Evolutionary conservation across 1,140 invertebrate genomes (phyloP).

Genomic region (Aphis gossypii): DNA sequence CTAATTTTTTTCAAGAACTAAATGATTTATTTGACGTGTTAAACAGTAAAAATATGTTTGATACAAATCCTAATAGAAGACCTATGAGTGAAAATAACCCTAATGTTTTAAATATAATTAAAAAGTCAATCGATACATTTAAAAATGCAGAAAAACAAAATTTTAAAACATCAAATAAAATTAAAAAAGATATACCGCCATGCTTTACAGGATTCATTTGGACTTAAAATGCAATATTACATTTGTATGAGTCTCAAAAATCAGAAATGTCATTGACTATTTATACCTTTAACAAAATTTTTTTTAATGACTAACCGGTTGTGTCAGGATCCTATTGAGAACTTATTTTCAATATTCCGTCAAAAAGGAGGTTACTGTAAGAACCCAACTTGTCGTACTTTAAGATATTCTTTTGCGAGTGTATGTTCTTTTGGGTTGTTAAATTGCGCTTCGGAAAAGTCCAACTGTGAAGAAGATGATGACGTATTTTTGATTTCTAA

Average conservation of each 20-base stretch:
- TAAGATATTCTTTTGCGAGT: neutral
- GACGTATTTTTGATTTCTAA: neutral
- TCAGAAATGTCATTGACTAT: neutral
- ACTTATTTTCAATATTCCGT: conserved; percentile 2
- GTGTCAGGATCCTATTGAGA: conserved; percentile 19
- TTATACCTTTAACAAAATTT: neutral
- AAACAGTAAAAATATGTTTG: neutral
- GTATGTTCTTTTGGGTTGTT: neutral
- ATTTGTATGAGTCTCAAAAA: neutral
- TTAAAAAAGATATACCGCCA: neutral
- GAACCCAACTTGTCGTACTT: neutral
- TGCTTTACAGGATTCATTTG: neutral
- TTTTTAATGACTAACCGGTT: conserved; percentile 19
- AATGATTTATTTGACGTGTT: neutral
- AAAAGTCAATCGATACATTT: neutral
- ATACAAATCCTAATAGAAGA: too few relatives aligned
- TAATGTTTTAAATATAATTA: neutral
- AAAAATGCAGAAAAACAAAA: neutral
- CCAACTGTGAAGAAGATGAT: neutral
- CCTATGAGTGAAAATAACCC: too few relatives aligned
- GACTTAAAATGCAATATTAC: neutral
- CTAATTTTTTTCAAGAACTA: neutral
- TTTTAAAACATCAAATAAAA: neutral
- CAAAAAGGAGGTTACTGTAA: neutral
- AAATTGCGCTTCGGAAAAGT: neutral